Evolutionary conservation across 2,797 vertebrate genomes (phyloP), one percentile per base, ranked within the genome.

Genomic region (Meriones psammophilus): DNA sequence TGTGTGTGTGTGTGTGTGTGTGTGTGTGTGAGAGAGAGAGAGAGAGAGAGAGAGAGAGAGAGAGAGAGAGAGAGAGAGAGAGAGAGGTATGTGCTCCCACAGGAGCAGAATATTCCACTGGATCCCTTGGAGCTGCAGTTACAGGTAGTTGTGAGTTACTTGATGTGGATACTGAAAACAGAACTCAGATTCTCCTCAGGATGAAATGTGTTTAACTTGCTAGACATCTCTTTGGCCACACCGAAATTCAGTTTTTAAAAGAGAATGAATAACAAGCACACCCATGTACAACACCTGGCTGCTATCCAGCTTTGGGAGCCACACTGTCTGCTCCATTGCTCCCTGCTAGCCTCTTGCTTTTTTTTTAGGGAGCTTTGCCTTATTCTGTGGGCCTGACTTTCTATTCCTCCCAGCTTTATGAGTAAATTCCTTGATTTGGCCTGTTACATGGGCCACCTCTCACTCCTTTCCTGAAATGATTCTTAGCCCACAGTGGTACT

Each of bases 401-500:
- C 79, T 80, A 36, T 36, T 24, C 15, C 56, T 88, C 17, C 18
- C 64, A 86, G 58, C 80, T n/a, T 74, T 3, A 2, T 85, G 14
- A 18, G 76, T 50, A 84, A 85, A 74, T 36, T 0, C 64, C 36
- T 46, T 39, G 20, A 68, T 92, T 79, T n/a, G 20, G 39, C 73
- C 68, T 80, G 60, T 58, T 69, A 56, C 66, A 7, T 62, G 30
- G 15, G 15, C 15, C 73, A 58, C 42, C 8, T 71, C 92, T 28
- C 36, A 88, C 66, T 84, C 66, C 81, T 93, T 22, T 60, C 58
- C 92, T 62, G 42, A 77, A 68, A 62, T 91, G 50, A 77, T 81
- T 69, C 28, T 91, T 94, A 46, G 46, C 39, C 33, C 33, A 50
- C 15, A 7, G 3, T 74, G 24, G 42, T 94, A 78, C 84, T 50